Percentiles rank a stretch among this genome's conserved stretches.
Evolutionary conservation across 2,113 vertebrate species (phyloP).

Genomic region (Grammomys dolichurus): DNA sequence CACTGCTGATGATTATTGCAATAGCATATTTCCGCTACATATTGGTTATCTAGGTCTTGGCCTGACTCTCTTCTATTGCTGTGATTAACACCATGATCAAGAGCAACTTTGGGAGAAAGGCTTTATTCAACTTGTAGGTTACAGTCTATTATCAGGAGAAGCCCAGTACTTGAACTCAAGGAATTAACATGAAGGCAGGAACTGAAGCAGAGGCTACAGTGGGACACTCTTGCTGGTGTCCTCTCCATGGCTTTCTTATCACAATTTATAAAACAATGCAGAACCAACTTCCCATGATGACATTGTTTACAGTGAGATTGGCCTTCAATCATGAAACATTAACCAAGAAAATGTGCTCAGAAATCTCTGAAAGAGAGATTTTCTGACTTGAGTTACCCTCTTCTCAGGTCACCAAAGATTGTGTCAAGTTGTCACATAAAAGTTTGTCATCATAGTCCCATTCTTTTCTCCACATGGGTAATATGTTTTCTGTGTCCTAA

Average conservation of each 20-base stretch:
- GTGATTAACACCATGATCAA: not conserved
- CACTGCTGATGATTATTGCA: not conserved
- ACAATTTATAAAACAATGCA: not conserved
- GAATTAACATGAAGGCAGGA: not conserved
- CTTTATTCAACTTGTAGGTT: not conserved
- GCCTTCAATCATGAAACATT: not conserved
- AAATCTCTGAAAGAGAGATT: not conserved
- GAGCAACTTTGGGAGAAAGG: not conserved
- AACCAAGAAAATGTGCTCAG: not conserved
- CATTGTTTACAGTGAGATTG: not conserved
- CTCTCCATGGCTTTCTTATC: not conserved
- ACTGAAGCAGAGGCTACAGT: not conserved
- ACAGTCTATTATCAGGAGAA: not conserved
- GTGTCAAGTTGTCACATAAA: not conserved
- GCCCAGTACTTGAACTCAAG: not conserved
- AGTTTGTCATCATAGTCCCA: not conserved
- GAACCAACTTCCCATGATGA: not conserved
- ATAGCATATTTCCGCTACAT: not conserved
- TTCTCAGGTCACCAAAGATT: not conserved
- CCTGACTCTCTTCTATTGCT: not conserved
- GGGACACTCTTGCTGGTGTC: not conserved
- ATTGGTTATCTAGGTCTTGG: not conserved
- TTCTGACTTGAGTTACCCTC: not conserved
- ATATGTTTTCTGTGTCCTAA: not conserved
- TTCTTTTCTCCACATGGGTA: not conserved